Evolutionary conservation across 1,140 invertebrate genomes (phyloP), one percentile per base, ranked within the genome.

Genomic region (Limonius californicus): DNA sequence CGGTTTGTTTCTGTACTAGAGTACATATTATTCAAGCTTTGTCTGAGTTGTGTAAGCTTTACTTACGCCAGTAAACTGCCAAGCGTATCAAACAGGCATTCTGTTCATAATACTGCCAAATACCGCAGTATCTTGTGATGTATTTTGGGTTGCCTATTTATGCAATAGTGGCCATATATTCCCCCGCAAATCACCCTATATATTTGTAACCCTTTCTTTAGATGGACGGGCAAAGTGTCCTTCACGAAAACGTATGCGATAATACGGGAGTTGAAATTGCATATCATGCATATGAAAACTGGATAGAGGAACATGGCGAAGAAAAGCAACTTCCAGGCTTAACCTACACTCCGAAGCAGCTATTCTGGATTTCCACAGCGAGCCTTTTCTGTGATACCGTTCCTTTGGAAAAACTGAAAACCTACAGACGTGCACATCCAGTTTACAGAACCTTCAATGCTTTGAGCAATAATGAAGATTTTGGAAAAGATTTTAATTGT

Each of bases 401-500:
- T 39, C 68, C 73, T 58, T 63, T 59, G 0, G 80, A 84, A 74
- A 77, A 79, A 8, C 57, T 77, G 45, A 60, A 67, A 35, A 69
- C 70, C 54, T 39, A 70, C 18, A 71, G 71, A 21, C 66, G 82
- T 77, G 66, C 73, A 73, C 58, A 74, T 72, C 64, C 79, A 77
- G 67, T 69, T 74, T 68, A 77, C 76, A 21, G 81, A 73, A 65
- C 89, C 1, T 82, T 84, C 58, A 87, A 87, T n/a, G 84, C 87
- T 1, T 74, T 89, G 32, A 84, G 85, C 14, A 90, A 90, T 71
- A 81, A 83, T 68, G 72, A 80, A 32, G 82, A 87, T 53, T 90
- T 90, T 72, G 79, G 85, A 0, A 69, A 78, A 59, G 85, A 87
- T 70, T 91, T 87, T 73, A 81, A 83, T 16, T 91, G 89, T 72